Base-by-base conservation (phyloP, 2,797 vertebrate species). In the Notolabrus celidotus region DNA sequence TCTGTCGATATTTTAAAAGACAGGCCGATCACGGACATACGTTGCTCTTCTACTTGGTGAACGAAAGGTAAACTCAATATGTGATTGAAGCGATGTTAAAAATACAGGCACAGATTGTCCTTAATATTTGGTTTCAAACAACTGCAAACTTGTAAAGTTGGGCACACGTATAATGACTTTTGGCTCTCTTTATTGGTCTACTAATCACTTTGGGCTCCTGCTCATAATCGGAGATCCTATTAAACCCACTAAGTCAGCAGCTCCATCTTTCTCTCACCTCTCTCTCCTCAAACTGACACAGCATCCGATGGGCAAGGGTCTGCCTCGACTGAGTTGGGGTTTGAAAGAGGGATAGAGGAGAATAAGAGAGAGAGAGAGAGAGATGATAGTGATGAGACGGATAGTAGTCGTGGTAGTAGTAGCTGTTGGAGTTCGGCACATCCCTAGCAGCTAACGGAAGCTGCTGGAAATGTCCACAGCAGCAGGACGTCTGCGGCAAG, bases 181-280 rank as follows among this genome's bases (percentile, higher is more conserved):
- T 74, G 45, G 42, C 61, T 62, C 34, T 9, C 12, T 49, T 72
- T 17, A 54, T 61, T 57, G 46, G 17, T 56, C 49, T 17, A 55
- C 56, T 79, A 74, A 74, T 79, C 75, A 70, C 71, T 67, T 50
- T 7, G 12, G 9, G 42, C 43, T 69, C 27, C 59, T 73, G 43
- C 69, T 80, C 71, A 53, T 82, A 80, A 85, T 76, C 66, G 58
- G 10, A 81, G 36, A n/a, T 45, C 52, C 45, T 31, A 64, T 76
- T 66, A 79, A 75, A 34, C 58, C 45, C 51, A 56, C 41, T 10
- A 42, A 67, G 51, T 19, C 52, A 65, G 63, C 45, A 25, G 47
- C 71, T 67, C 54, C 62, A 63, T 86, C 83, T 82, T 66, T 86
- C 86, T 88, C 39, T 69, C 43, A 66, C 50, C 62, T 67, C 69